Evolutionary conservation across 2,888 invertebrate species (phyloP).

Genomic region (Lasioglossum zephyrum): DNA sequence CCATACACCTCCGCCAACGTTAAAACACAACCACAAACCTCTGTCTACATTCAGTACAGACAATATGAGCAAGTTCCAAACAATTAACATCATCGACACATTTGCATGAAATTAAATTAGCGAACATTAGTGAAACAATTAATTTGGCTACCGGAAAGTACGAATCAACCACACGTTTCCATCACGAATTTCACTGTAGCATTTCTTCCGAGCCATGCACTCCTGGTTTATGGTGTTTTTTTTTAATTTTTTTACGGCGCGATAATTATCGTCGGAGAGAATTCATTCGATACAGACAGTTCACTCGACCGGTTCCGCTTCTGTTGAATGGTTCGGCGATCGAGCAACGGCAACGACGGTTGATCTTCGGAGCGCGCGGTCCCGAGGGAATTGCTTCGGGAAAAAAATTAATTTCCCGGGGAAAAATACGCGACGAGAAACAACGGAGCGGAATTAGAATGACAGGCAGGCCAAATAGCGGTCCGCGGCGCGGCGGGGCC

Average conservation of each 20-base stretch:
- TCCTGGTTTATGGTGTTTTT: not conserved
- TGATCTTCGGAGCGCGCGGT: not conserved
- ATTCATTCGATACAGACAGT: constrained; percentile 47
- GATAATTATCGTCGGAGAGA: constrained; percentile 58
- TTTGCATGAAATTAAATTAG: too few species aligned
- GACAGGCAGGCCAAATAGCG: not conserved
- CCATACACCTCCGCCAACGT: not conserved
- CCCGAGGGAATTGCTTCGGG: constrained; percentile 25
- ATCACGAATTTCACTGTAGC: not conserved
- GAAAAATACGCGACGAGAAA: constrained; percentile 25
- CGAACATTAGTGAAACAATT: not conserved
- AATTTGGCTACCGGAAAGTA: not conserved
- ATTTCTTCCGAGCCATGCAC: not conserved
- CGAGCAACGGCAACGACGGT: not conserved
- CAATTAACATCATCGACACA: not conserved
- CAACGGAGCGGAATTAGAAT: constrained; percentile 28
- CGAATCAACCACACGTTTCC: not conserved
- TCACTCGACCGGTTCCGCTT: constrained; percentile 28
- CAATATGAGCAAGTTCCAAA: not conserved
- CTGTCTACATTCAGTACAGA: not conserved
- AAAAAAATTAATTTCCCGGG: constrained; percentile 46
- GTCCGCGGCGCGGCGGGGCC: not conserved
- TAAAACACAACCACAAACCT: not conserved
- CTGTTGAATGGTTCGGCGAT: not conserved
- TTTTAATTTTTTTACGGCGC: constrained; percentile 25